Conservation (phyloP, 2,888 invertebrate species). For the Plagiodera versicolora region DNA sequence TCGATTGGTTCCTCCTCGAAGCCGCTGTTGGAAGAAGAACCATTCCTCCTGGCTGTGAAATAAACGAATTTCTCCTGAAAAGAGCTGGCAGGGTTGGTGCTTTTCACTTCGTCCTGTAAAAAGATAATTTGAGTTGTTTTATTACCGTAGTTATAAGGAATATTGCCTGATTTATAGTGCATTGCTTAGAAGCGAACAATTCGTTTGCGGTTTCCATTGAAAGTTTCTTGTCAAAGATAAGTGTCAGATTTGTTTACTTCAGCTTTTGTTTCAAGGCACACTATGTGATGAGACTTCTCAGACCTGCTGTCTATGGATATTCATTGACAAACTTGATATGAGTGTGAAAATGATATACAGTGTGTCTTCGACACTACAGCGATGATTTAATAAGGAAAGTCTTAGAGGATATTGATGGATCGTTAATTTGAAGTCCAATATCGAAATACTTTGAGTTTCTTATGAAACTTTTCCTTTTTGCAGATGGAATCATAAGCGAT, state of each 20-base stretch:
- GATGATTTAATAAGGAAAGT: too few species aligned
- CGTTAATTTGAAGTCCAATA: too few species aligned
- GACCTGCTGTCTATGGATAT: too few species aligned
- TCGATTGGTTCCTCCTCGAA: constrained; percentile 33
- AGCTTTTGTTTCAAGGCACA: background rate
- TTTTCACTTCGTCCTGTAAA: background rate
- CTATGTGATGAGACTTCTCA: too few species aligned
- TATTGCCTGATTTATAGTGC: constrained; percentile 19
- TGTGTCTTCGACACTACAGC: too few species aligned
- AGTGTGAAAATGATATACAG: too few species aligned
- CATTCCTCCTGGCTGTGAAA: background rate
- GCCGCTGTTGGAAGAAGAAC: background rate
- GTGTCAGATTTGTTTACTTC: constrained; percentile 13
- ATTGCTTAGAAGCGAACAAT: constrained; percentile 34
- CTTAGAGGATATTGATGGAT: too few species aligned
- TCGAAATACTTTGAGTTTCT: too few species aligned
- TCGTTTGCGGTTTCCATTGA: constrained; percentile 39
- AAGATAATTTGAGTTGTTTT: background rate
- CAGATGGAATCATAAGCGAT: too few species aligned
- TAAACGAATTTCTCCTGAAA: background rate
- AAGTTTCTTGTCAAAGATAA: constrained; percentile 22
- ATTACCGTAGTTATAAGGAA: background rate
- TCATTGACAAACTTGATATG: too few species aligned
- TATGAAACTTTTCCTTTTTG: too few species aligned
- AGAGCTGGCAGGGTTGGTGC: background rate